Conservation (phyloP, 2,113 vertebrate species). For the Ptilorrhoa leucosticta region DNA sequence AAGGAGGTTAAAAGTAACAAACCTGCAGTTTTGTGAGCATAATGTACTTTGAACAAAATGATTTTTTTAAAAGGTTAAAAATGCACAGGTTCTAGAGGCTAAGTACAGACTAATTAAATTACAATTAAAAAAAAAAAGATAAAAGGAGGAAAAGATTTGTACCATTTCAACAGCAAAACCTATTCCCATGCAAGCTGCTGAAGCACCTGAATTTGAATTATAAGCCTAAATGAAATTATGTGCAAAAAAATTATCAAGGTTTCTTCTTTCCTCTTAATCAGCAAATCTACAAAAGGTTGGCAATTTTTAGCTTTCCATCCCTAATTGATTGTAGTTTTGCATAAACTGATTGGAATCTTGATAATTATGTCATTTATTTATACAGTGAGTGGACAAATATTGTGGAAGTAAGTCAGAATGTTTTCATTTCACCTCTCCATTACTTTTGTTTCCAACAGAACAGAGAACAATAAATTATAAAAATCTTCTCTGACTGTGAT, state of each 20-base stretch:
- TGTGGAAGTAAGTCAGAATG: background rate
- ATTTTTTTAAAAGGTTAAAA: background rate
- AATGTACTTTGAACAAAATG: background rate
- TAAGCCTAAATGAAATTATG: background rate
- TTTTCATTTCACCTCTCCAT: background rate
- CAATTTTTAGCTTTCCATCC: background rate
- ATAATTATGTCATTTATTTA: background rate
- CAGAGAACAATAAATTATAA: background rate
- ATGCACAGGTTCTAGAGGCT: fast-evolving
- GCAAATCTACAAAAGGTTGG: background rate
- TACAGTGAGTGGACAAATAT: background rate
- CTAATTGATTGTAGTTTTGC: background rate
- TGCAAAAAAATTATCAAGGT: background rate
- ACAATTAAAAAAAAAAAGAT: no score
- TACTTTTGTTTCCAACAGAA: background rate
- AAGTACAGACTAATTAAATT: background rate
- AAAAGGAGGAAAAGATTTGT: background rate
- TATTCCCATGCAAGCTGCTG: background rate
- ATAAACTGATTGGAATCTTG: background rate
- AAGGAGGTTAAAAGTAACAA: background rate
- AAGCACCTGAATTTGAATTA: background rate
- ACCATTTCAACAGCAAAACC: background rate
- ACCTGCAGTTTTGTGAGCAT: background rate
- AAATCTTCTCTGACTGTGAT: background rate
- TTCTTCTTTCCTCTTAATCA: background rate